Conservation (phyloP, 1,140 invertebrate species). For the Drosophila tristis region DNA sequence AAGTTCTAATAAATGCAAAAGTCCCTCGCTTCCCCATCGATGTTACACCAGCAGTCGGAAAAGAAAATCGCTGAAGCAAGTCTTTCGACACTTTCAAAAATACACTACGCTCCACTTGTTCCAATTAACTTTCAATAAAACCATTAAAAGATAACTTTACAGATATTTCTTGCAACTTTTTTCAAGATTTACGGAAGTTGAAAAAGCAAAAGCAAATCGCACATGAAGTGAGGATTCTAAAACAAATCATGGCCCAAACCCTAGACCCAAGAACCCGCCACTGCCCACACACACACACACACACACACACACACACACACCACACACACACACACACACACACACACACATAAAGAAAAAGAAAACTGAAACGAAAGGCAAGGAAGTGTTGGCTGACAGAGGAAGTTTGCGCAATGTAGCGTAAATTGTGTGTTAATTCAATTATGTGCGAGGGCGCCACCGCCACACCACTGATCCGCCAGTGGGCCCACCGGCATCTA, state of each 20-base stretch:
- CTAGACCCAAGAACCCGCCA: background rate
- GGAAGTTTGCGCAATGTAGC: constrained; percentile 77
- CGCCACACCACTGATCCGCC: background rate
- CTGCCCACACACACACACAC: constrained; percentile 13
- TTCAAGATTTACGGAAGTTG: constrained; percentile 30
- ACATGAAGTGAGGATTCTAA: constrained; percentile 9
- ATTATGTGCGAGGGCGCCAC: constrained; percentile 52
- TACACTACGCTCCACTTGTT: too few species aligned
- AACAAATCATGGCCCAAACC: constrained; percentile 7
- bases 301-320: background rate
- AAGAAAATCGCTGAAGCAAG: too few species aligned
- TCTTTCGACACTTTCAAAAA: too few species aligned
- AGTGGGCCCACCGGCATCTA: constrained; percentile 5
- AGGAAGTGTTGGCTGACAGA: constrained; percentile 32
- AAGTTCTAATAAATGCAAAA: too few species aligned
- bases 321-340: background rate
- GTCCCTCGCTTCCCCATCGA: too few species aligned
- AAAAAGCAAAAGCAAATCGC: constrained; percentile 1
- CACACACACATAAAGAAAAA: constrained; percentile 4
- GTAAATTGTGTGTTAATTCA: constrained; percentile 82
- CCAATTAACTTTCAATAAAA: constrained; percentile 17
- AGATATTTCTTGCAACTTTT: constrained; percentile 18
- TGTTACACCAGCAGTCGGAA: too few species aligned
- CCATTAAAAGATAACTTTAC: background rate
- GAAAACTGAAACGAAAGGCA: background rate